phyloP scores from a whole-genome alignment of 2,888 invertebrate genomes.

The Chrysolina haemoptera region DNA sequence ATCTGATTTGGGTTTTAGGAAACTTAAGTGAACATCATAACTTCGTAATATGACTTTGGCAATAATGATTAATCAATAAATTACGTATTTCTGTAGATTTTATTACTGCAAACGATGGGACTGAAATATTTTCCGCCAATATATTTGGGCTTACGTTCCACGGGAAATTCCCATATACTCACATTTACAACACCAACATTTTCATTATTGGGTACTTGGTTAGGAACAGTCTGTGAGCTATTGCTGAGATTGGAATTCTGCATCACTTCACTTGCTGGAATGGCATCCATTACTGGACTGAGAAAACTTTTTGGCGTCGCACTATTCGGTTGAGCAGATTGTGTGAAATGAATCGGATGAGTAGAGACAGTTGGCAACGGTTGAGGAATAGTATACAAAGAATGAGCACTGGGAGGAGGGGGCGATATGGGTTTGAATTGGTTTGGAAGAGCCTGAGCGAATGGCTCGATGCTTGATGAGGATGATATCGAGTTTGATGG shows the following conservation, averaged over 20 bases:
- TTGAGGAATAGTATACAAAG: conserved; percentile 39
- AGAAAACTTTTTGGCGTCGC: conserved; percentile 19
- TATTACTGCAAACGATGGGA: no score
- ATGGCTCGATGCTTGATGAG: conserved; percentile 45
- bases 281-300: conserved; percentile 60
- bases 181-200: not conserved
- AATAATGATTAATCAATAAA: not conserved
- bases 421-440: conserved; percentile 58
- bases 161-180: not conserved
- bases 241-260: conserved; percentile 29
- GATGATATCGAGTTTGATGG: conserved; percentile 49
- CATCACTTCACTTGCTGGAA: conserved; percentile 58
- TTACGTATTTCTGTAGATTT: not conserved
- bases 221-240: not conserved
- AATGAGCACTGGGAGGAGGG: conserved; percentile 49
- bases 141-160: no score
- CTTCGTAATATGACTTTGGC: not conserved
- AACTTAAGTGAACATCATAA: no score
- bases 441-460: conserved; percentile 46
- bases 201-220: conserved; percentile 7
- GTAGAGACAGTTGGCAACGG: conserved; percentile 41
- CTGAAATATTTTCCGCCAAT: no score
- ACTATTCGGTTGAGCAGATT: conserved; percentile 22
- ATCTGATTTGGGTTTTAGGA: no score
- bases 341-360: conserved; percentile 13